These are phyloP conservation scores for Tribolium freemani DNA, from an alignment of 2,888 invertebrate genomes.

Conservation along the genomic window DNA sequence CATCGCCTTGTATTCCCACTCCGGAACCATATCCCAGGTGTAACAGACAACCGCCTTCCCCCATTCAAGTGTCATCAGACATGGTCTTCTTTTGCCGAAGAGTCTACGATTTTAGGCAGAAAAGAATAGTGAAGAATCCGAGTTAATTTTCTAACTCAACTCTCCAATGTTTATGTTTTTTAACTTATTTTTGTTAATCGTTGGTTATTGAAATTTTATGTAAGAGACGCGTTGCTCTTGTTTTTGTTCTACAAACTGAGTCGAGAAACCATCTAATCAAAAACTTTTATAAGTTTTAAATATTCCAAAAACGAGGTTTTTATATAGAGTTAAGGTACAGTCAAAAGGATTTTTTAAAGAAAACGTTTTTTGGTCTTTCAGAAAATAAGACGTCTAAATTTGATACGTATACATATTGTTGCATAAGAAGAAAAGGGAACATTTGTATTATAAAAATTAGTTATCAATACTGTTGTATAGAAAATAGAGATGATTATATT, in stretches of 20 bases:
- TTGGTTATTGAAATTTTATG: conserved; percentile 49
- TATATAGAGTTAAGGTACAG: conserved; percentile 30
- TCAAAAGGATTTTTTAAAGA: conserved; percentile 16
- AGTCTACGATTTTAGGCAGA: conserved; percentile 95
- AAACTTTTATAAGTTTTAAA: conserved; percentile 14
- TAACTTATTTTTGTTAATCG: conserved; percentile 44
- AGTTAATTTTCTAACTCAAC: conserved; percentile 59
- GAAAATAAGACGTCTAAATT: conserved; percentile 55
- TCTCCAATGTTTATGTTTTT: conserved; percentile 39
- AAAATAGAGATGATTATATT: conserved; percentile 64
- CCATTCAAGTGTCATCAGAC: conserved; percentile 79
- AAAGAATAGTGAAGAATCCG: conserved; percentile 74
- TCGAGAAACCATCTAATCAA: conserved; percentile 33
- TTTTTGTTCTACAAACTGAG: conserved; percentile 9
- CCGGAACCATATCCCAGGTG: conserved; percentile 74
- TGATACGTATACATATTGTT: conserved; percentile 68
- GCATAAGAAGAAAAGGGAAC: conserved; percentile 65
- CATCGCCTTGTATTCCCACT: conserved; percentile 82
- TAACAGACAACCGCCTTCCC: conserved; percentile 75
- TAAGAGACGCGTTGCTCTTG: conserved; percentile 33
- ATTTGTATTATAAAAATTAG: conserved; percentile 65
- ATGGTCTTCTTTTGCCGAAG: conserved; percentile 95
- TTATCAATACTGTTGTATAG: conserved; percentile 68
- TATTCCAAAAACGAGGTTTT: conserved; percentile 34
- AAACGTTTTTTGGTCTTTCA: conserved; percentile 39